Percentiles rank a stretch among this genome's conserved stretches.
phyloP scores from a whole-genome alignment of 2,113 vertebrate species.

The Ailurus styani region DNA sequence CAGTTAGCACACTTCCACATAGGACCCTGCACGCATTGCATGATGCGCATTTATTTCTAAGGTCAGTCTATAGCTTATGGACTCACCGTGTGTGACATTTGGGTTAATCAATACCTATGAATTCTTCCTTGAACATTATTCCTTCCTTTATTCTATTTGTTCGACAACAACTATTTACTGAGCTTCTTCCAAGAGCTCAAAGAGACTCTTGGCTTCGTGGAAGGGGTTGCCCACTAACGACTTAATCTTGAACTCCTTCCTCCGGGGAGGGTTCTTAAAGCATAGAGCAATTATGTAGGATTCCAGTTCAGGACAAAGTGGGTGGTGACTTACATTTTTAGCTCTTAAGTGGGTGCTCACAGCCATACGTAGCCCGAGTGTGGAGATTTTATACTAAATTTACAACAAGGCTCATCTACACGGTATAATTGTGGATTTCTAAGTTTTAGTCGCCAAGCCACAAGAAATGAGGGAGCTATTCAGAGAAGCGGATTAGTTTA shows the following conservation, averaged over 20 bases:
- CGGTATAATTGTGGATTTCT: constrained; percentile 78
- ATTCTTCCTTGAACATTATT: background rate
- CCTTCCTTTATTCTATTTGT: background rate
- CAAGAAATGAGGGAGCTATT: constrained; percentile 67
- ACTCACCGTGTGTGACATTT: background rate
- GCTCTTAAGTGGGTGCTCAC: constrained; percentile 73
- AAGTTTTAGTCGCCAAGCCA: constrained; percentile 71
- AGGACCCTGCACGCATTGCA: background rate
- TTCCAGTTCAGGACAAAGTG: constrained; percentile 74
- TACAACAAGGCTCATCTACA: constrained; percentile 66
- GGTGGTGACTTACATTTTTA: constrained; percentile 75
- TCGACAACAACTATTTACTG: background rate
- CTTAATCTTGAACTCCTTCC: constrained; percentile 39
- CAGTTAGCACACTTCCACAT: background rate
- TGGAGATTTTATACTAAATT: constrained; percentile 76
- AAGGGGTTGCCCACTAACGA: background rate
- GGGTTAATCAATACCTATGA: background rate
- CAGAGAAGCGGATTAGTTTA: constrained; percentile 63
- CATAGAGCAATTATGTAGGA: constrained; percentile 53
- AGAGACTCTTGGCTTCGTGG: background rate
- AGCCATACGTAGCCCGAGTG: constrained; percentile 76
- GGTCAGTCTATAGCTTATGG: background rate
- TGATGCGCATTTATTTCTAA: background rate
- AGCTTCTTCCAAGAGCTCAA: background rate
- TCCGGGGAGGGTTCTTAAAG: constrained; percentile 5